Percentiles rank a stretch among this genome's conserved stretches.
These are phyloP conservation scores for Scartelaos histophorus DNA, from an alignment of 2,113 vertebrate species.

Conservation along the genomic window DNA sequence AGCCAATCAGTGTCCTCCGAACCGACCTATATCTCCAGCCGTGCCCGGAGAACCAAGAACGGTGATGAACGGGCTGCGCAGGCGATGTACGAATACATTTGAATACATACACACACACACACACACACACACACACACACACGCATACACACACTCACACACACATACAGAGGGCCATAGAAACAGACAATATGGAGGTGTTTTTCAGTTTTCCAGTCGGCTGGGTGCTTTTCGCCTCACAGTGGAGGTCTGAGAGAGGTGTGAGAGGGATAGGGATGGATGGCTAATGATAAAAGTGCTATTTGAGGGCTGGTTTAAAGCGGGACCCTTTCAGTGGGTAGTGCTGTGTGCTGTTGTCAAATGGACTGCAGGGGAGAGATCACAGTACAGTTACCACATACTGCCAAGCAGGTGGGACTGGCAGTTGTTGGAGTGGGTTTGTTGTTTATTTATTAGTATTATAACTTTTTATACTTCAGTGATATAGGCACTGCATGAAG, in stretches of 20 bases:
- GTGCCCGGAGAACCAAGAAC: conserved; percentile 40
- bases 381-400: background rate
- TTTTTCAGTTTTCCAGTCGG: conserved; percentile 29
- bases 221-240: conserved; percentile 42
- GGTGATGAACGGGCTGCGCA: conserved; percentile 44
- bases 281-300: conserved; percentile 64
- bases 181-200: conserved; percentile 17
- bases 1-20: conserved; percentile 67
- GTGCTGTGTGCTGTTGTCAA: conserved; percentile 50
- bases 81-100: conserved; percentile 28
- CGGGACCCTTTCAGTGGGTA: conserved; percentile 37
- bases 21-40: conserved; percentile 55
- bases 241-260: conserved; percentile 29
- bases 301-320: conserved; percentile 56
- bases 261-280: conserved; percentile 53
- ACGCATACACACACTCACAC: conserved; percentile 23
- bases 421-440: background rate
- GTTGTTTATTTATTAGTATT: background rate
- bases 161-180: conserved; percentile 7
- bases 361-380: conserved; percentile 8
- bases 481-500: too few relatives aligned
- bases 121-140: too few relatives aligned
- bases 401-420: background rate
- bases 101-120: conserved; percentile 25
- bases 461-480: too few relatives aligned